Percentiles rank a stretch among this genome's conserved stretches.
These are phyloP conservation scores for Chionomys nivalis DNA, from an alignment of 2,113 vertebrate species.

Conservation along the genomic window DNA sequence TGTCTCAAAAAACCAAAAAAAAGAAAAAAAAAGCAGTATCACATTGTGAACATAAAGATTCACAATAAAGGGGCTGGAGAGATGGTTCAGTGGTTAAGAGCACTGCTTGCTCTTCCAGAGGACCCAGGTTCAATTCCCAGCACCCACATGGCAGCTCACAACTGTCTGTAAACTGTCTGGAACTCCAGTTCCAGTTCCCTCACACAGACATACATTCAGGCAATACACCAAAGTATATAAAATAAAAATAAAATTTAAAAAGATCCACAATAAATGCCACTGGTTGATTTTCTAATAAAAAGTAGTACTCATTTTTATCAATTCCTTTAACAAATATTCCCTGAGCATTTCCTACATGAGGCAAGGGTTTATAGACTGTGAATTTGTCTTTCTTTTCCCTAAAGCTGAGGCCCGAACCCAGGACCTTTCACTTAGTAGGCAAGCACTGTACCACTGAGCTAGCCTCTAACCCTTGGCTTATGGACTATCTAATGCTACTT, in stretches of 20 bases:
- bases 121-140: too few relatives aligned
- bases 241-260: background rate
- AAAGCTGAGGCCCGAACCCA: background rate
- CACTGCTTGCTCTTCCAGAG: too few relatives aligned
- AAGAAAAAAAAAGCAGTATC: background rate
- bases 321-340: constrained; percentile 58
- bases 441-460: background rate
- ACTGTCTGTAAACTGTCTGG: too few relatives aligned
- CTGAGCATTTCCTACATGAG: background rate
- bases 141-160: too few relatives aligned
- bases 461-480: background rate
- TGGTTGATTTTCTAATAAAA: constrained; percentile 41
- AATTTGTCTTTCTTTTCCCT: background rate
- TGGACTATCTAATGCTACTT: constrained; percentile 43
- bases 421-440: background rate
- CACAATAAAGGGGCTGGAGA: constrained; percentile 15
- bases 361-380: constrained; percentile 16
- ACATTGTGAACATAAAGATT: background rate
- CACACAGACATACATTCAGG: too few relatives aligned
- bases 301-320: constrained; percentile 26
- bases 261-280: constrained; percentile 30
- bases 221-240: too few relatives aligned
- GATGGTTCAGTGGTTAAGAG: too few relatives aligned
- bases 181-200: too few relatives aligned
- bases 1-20: too few relatives aligned